Evolutionary conservation across 2,113 vertebrate genomes (phyloP), one percentile per base, ranked within the genome.

Genomic region (Mesoclemmys tuberculata): DNA sequence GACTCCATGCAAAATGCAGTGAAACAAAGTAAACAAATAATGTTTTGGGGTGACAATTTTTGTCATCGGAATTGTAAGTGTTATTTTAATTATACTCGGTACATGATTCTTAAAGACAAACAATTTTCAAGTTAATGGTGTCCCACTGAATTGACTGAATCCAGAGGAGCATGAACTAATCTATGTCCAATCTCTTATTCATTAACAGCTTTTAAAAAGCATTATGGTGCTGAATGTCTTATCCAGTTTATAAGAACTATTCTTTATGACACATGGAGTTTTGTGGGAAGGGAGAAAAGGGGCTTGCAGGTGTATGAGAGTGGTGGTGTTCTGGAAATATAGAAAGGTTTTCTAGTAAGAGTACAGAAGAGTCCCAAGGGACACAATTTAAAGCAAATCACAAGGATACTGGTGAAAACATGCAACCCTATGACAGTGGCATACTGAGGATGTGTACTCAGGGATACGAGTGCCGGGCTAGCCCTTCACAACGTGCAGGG

Each of bases 271-370:
- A 9, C 10, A 0, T 54, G 18, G 0, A 81, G 75, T 92, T 29
- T 5, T 61, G 80, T 19, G 48, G 6, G 16, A 16, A 54, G 5
- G 0, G 4, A 90, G 26, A 0, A 0, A 9, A 11, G 6, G 51
- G 19, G 49, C 9, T 52, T 1, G 2, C 54, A 58, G 14, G 81
- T 54, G 49, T 0, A 0, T 87, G 52, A 3, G 83, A 46, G 52
- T 54, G 52, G 52, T 54, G 10, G 85, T 7, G 56, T 18, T 48
- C 4, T 6, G 68, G 0, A 55, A 54, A 81, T 27, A 86, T 35
- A 68, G 44, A 5, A 22, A 55, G 21, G 7, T 55, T 89, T 38
- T 56, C 56, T n/a, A 85, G 38, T 16, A 88, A 78, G 38, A 8
- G 22, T 58, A 58, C 4, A 31, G 41, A 12, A 82, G 9, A 64